Base-by-base conservation (phyloP, 2,888 invertebrate genomes). In the Exephanes ischioxanthus region DNA sequence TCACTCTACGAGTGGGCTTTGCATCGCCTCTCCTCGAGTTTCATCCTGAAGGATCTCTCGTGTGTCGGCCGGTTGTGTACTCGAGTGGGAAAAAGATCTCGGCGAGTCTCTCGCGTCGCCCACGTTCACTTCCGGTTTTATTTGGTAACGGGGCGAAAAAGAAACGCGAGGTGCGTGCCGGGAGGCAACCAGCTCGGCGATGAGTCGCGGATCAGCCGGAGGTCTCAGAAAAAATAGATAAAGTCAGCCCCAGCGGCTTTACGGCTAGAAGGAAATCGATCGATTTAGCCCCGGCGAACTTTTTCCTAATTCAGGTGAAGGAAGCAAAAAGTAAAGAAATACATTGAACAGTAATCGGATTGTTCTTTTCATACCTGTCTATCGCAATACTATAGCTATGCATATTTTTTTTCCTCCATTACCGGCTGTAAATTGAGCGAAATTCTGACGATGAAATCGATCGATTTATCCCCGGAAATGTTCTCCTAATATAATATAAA, bases 171-270 rank as follows among this genome's bases (percentile, higher is more conserved):
- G 9, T 41, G 41, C 41, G 11, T 41, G 41, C 41, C 41, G 2
- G 9, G 3, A 41, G 41, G 41, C 41, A 41, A 41, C 11, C 41
- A 41, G 11, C 41, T 41, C 41, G 11, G 41, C 55, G 19, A 9
- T 19, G 33, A 11, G 14, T 61, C 30, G 30, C 4, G 14, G 11
- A 26, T 9, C 41, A 61, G 45, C 55, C 55, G 30, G 16, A 22
- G 61, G 48, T 53, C 11, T 58, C 41, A 3, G 45, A 48, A 58
- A 61, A 61, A 73, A 73, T 73, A 30, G 48, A 73, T 61, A 73
- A 11, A 7, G 45, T 61, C 45, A 61, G 58, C 41, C 41, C n/a
- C 37, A 30, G 41, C 73, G 73, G 30, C 61, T 61, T 72, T 61
- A 73, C 41, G 45, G 61, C 45, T 61, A 16, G 6, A 45, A 22